Conservation (phyloP, 2,797 vertebrate species). For the Meriones psammophilus region DNA sequence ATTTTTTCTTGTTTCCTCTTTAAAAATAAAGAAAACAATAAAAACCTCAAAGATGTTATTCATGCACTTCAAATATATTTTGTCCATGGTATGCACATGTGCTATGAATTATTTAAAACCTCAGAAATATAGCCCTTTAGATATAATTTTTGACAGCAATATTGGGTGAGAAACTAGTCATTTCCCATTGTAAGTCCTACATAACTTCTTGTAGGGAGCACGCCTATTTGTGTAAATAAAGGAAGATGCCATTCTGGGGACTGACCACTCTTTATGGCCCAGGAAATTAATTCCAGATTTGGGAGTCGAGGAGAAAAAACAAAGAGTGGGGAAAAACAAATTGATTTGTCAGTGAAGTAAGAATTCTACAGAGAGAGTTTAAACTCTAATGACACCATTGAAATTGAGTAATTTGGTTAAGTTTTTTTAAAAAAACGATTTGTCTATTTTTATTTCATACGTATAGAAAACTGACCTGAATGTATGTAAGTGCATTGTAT, state of each 20-base stretch:
- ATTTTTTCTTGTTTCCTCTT: constrained; percentile 2
- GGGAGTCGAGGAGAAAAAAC: constrained; percentile 55
- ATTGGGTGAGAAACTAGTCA: constrained; percentile 79
- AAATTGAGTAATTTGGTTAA: constrained; percentile 77
- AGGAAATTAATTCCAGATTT: constrained; percentile 78
- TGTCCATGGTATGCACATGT: constrained; percentile 66
- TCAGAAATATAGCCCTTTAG: constrained; percentile 43
- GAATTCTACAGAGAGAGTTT: constrained; percentile 55
- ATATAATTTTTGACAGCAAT: constrained; percentile 76
- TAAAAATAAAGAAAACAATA: constrained; percentile 47
- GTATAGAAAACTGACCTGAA: neutral
- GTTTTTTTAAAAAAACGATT: constrained; percentile 49
- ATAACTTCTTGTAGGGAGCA: constrained; percentile 72
- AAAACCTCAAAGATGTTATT: constrained; percentile 37
- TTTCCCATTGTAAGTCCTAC: constrained; percentile 71
- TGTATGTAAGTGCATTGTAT: neutral
- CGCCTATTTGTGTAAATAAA: constrained; percentile 74
- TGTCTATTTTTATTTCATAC: neutral
- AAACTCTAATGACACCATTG: constrained; percentile 69
- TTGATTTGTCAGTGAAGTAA: constrained; percentile 53
- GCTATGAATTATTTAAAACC: constrained; percentile 80
- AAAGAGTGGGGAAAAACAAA: constrained; percentile 39
- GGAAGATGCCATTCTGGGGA: constrained; percentile 68
- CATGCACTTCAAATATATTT: constrained; percentile 64
- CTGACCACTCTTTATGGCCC: neutral